These are phyloP conservation scores for Passerculus sandwichensis DNA, from an alignment of 2,797 vertebrate genomes.

Conservation along the genomic window DNA sequence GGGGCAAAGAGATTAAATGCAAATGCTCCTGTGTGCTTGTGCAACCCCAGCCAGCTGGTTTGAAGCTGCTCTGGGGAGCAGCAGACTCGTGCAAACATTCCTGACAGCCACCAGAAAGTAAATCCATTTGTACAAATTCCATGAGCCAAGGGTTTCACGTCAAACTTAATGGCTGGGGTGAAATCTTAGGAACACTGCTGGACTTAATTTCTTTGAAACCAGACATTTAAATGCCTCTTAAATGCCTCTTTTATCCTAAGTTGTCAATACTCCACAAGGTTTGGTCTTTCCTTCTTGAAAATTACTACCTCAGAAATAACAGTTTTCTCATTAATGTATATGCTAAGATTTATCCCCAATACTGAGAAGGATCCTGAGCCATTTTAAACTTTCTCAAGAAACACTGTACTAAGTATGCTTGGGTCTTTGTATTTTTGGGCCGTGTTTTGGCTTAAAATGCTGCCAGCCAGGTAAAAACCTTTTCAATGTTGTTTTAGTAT, in stretches of 20 bases:
- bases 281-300: background rate
- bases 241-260: background rate
- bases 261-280: background rate
- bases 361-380: background rate
- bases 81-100: background rate
- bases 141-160: background rate
- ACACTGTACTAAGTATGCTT: background rate
- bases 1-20: background rate
- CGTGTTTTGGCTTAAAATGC: background rate
- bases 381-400: background rate
- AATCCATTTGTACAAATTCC: background rate
- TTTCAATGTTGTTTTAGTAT: background rate
- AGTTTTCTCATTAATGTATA: background rate
- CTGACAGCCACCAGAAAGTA: accelerated
- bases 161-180: background rate
- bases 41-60: background rate
- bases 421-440: background rate
- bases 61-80: background rate
- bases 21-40: background rate
- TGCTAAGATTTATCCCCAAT: background rate
- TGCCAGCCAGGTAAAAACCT: background rate
- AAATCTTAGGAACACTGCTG: background rate
- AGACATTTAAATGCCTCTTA: background rate
- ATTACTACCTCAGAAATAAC: background rate
- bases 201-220: background rate